These are phyloP conservation scores for Lasius fuliginosus DNA, from an alignment of 2,888 invertebrate species.

Conservation along the genomic window DNA sequence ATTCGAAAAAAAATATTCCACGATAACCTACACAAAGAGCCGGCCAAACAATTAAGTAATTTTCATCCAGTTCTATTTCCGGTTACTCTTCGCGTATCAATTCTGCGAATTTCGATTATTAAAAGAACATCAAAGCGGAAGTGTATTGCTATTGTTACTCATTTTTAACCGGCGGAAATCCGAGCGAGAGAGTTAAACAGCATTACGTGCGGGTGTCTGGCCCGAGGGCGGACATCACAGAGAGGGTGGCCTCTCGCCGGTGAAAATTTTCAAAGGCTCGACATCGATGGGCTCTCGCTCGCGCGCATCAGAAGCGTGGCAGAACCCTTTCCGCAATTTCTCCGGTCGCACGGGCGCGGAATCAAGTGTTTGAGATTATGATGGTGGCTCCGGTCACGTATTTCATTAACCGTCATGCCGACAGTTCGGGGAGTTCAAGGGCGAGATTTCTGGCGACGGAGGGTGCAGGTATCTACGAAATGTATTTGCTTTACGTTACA, in stretches of 20 bases:
- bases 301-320: constrained; percentile 43
- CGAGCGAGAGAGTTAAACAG: constrained; percentile 42
- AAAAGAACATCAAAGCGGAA: constrained; percentile 56
- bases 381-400: constrained; percentile 86
- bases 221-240: constrained; percentile 55
- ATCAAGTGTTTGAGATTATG: constrained; percentile 86
- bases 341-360: constrained; percentile 72
- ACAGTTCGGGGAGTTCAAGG: constrained; percentile 69
- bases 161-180: constrained; percentile 51
- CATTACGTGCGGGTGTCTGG: constrained; percentile 45
- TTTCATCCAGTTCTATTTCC: constrained; percentile 39
- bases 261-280: constrained; percentile 62
- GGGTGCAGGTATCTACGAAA: constrained; percentile 78
- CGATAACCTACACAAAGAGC: constrained; percentile 1
- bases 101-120: constrained; percentile 51
- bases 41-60: constrained; percentile 39
- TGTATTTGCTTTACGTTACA: constrained; percentile 83
- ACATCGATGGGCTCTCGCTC: constrained; percentile 59
- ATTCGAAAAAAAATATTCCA: constrained; percentile 1
- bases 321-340: constrained; percentile 70
- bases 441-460: constrained; percentile 65
- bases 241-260: constrained; percentile 38
- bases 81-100: constrained; percentile 35
- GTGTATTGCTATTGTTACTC: constrained; percentile 55
- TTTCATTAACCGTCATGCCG: constrained; percentile 85